Base-by-base conservation (phyloP, 1,140 invertebrate genomes). In the Drosophila kepulauana region DNA sequence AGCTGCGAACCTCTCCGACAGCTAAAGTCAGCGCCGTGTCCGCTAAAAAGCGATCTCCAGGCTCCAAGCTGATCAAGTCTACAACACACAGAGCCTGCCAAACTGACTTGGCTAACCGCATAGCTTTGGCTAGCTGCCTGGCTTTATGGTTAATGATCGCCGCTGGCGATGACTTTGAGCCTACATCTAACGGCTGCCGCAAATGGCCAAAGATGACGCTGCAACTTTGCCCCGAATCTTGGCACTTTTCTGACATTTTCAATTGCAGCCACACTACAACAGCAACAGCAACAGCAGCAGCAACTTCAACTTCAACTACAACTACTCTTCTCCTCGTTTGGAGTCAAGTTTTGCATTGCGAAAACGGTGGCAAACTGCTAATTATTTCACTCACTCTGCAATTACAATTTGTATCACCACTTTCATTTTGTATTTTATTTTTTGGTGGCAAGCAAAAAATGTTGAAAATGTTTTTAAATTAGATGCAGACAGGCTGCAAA, bases 141-240 rank as follows among this genome's bases (percentile, higher is more conserved):
- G 56, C 69, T 77, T 77, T 72, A 79, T 79, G 63, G 58, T 76
- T 78, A 78, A 78, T 78, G 75, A 69, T 43, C 57, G 66, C 66
- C 54, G n/a, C 58, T 49, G 61, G 72, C 65, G 15, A 70, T 70
- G 75, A 67, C 67, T 71, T 63, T 69, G 59, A 54, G 64, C 33
- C 35, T 45, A 33, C 48, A 72, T 75, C 67, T 63, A 75, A 75
- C 68, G 46, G 49, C 71, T 28, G 69, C 69, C 65, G 64, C 56
- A 67, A 67, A 67, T 45, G 64, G 45, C 38, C 13, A 20, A 56
- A 48, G 56, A 73, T 76, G 74, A 76, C 56, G 74, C 41, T 41
- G 38, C 62, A 54, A 28, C 16, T 43, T 52, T 48, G 48, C 15
- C 33, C 20, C 48, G 48, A 52, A 41, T 43, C 16, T 30, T 10